Percentiles rank a stretch among this genome's conserved stretches.
These are phyloP conservation scores for Herpetotheres cachinnans DNA, from an alignment of 2,113 vertebrate genomes.

Conservation along the genomic window DNA sequence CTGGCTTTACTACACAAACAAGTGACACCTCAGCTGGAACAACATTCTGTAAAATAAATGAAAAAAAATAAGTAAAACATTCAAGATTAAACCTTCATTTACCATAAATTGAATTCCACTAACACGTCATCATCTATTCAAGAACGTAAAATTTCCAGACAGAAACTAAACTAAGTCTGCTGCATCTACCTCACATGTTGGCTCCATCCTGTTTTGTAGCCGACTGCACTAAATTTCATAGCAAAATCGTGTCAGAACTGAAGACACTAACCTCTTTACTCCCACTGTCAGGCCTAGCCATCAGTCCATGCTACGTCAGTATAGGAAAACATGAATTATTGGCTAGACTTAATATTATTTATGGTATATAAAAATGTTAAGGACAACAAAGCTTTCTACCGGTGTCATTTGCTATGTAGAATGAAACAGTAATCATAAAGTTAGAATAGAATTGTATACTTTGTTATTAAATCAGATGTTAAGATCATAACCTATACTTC, in stretches of 20 bases:
- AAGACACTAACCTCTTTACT: not conserved
- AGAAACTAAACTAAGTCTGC: not conserved
- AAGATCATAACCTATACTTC: not conserved
- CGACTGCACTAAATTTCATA: not conserved
- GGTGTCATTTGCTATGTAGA: not conserved
- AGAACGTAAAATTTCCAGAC: not conserved
- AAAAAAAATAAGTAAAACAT: not conserved
- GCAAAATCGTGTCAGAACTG: not conserved
- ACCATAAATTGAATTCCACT: not conserved
- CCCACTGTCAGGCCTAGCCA: not conserved
- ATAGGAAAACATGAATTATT: not conserved
- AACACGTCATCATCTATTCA: not conserved
- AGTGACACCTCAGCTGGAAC: conserved; percentile 97
- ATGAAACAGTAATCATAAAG: not conserved
- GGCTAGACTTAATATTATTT: not conserved
- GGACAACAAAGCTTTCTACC: not conserved
- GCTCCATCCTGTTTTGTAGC: not conserved
- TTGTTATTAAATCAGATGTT: not conserved
- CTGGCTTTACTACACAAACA: conserved; percentile 98
- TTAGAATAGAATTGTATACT: not conserved
- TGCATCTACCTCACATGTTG: not conserved
- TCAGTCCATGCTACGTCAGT: not conserved
- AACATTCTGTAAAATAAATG: conserved; percentile 85
- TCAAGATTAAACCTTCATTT: not conserved
- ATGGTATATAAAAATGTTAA: not conserved